Percentiles rank a stretch among this genome's conserved stretches.
Evolutionary conservation across 2,113 vertebrate species (phyloP).

Genomic region (Lucifuga dentata): DNA sequence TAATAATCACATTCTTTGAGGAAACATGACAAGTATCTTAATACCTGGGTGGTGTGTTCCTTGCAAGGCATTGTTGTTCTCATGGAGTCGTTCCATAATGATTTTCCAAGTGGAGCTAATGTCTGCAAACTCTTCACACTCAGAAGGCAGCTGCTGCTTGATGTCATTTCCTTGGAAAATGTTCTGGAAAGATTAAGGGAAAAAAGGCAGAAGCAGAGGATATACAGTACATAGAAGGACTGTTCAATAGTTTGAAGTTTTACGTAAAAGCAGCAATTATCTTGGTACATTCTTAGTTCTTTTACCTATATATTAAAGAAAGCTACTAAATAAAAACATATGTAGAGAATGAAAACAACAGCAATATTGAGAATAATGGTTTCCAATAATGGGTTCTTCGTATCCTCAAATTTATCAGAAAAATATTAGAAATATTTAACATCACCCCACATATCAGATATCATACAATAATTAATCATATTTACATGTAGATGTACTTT

Average conservation of each 20-base stretch:
- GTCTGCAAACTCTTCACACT: constrained; percentile 85
- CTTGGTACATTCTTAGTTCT: too few species aligned
- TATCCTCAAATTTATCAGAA: too few species aligned
- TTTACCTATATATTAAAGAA: too few species aligned
- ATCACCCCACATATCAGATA: too few species aligned
- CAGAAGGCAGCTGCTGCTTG: constrained; percentile 86
- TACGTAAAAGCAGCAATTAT: too few species aligned
- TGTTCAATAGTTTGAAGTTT: neutral
- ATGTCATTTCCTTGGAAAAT: constrained; percentile 93
- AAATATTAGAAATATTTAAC: too few species aligned
- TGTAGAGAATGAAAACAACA: too few species aligned
- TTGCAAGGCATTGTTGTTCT: constrained; percentile 85
- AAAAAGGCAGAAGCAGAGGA: too few species aligned
- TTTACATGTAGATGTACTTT: constrained; percentile 8
- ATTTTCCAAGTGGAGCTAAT: constrained; percentile 86
- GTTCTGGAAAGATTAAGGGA: constrained; percentile 78
- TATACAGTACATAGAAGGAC: neutral
- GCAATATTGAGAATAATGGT: too few species aligned
- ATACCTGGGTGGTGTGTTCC: constrained; percentile 88
- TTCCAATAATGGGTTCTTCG: too few species aligned
- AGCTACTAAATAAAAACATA: too few species aligned
- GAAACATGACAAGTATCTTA: neutral
- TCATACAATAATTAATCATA: neutral
- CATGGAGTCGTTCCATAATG: constrained; percentile 83
- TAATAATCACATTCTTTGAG: too few species aligned